Base-by-base conservation (phyloP, 2,888 invertebrate genomes). In the Liposcelis brunnea region DNA sequence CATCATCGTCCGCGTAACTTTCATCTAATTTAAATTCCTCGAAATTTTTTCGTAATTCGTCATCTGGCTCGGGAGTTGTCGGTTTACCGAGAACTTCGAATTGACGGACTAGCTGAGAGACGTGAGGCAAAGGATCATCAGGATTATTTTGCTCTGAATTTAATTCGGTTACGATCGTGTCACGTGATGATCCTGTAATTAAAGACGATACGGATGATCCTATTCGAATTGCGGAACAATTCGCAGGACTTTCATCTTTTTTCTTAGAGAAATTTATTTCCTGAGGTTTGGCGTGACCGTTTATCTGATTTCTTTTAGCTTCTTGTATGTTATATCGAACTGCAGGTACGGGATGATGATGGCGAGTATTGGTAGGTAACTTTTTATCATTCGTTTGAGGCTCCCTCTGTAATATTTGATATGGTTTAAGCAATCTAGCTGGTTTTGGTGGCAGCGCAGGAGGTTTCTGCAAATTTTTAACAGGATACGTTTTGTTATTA, bases 401-500 rank as follows among this genome's bases (percentile, higher is more conserved):
- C 40, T 10, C 46, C 44, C 44, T 43, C 43, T 15, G 34, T 33
- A 12, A 40, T 14, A 38, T 47, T 49, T 18, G 35, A 43, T 45
- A 45, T 11, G 31, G 38, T 12, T 42, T 37, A 15, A 49, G 46
- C 12, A 55, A 48, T 31, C 49, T 49, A 15, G 50, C 48, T 55
- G 83, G 82, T 64, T 84, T 81, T 38, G 84, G 80, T 49, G 84
- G 81, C 59, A 85, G 63, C 51, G 82, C 79, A 45, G 81, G 80
- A 48, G 81, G 81, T 51, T 71, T 71, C 56, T 77, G 65, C 55
- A 74, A 67, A 49, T 74, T 74, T 61, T 61, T 45, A 49, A 62
- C 56, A 15, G 54, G 53, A 55, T 50, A 52, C 40, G 14, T 54
- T 50, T 21, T 52, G 47, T 45, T 49, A 52, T 43, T 33, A 37